Conservation (phyloP, 2,113 vertebrate genomes). For the Erythrocebus patas region DNA sequence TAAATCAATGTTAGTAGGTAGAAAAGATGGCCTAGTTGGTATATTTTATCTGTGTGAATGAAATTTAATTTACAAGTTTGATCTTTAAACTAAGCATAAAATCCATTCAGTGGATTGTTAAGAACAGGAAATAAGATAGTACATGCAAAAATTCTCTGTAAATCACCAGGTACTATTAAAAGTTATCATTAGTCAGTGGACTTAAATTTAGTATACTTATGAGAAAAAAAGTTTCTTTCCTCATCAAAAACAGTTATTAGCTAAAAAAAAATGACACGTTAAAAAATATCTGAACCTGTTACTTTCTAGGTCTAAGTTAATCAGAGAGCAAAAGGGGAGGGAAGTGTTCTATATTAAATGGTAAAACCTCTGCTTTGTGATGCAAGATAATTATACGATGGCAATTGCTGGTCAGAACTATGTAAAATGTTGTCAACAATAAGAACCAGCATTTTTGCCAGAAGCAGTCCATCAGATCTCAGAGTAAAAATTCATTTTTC, state of each 20-base stretch:
- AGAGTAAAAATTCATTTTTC: neutral
- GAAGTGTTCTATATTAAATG: neutral
- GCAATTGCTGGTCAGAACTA: neutral
- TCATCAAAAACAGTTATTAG: neutral
- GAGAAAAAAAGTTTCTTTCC: neutral
- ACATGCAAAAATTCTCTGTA: neutral
- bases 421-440: neutral
- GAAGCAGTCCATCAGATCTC: constrained; percentile 35
- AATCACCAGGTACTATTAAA: constrained; percentile 36
- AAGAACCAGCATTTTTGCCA: neutral
- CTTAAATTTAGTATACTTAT: constrained; percentile 10
- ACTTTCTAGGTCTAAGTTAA: neutral
- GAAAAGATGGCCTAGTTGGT: neutral
- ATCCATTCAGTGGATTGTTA: neutral
- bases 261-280: constrained; percentile 33
- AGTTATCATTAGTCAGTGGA: neutral
- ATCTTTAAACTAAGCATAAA: constrained; percentile 52
- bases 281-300: neutral
- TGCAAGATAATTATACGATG: neutral
- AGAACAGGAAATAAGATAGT: constrained; percentile 41
- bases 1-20: neutral
- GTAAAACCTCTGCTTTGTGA: neutral
- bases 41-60: constrained; percentile 16
- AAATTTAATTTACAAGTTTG: constrained; percentile 48
- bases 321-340: neutral